Conservation (phyloP, 1,140 invertebrate species). For the Drosophila jambulina region DNA sequence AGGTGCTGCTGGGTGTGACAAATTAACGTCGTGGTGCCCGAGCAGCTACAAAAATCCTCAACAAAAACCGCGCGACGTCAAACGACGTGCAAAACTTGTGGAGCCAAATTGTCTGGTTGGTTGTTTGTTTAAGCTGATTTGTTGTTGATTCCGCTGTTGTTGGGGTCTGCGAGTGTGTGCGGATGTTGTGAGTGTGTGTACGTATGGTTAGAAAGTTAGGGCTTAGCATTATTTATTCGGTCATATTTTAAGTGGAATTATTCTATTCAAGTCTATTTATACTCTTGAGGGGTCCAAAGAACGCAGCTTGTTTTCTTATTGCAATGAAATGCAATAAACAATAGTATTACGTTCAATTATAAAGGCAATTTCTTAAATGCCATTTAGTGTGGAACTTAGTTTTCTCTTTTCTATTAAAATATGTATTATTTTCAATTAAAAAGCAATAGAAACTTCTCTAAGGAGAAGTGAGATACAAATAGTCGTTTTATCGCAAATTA, state of each 20-base stretch:
- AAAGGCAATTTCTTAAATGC: not conserved
- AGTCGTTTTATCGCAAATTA: not conserved
- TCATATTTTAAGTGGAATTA: conserved; percentile 40
- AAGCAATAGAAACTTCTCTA: not conserved
- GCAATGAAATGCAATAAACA: conserved; percentile 1
- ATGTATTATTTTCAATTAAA: not conserved
- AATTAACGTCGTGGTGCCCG: conserved; percentile 62
- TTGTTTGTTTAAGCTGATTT: conserved; percentile 76
- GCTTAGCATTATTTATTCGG: conserved; percentile 43
- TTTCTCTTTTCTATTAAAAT: not conserved
- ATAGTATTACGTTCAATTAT: not conserved
- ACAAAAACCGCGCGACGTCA: conserved; percentile 43
- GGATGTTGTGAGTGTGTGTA: conserved; percentile 18
- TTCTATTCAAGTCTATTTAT: conserved; percentile 11
- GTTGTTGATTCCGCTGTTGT: conserved; percentile 54
- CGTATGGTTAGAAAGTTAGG: conserved; percentile 59
- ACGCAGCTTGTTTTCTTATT: not conserved
- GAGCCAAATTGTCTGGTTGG: conserved; percentile 81
- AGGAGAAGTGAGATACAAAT: not conserved
- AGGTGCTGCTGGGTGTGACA: conserved; percentile 78
- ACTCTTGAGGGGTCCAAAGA: not conserved
- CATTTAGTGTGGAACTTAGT: not conserved
- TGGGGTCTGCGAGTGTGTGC: conserved; percentile 21
- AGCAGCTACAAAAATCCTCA: conserved; percentile 37
- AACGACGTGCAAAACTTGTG: conserved; percentile 69